These are phyloP conservation scores for Chironomus tentans DNA, from an alignment of 2,888 invertebrate species.

Conservation along the genomic window DNA sequence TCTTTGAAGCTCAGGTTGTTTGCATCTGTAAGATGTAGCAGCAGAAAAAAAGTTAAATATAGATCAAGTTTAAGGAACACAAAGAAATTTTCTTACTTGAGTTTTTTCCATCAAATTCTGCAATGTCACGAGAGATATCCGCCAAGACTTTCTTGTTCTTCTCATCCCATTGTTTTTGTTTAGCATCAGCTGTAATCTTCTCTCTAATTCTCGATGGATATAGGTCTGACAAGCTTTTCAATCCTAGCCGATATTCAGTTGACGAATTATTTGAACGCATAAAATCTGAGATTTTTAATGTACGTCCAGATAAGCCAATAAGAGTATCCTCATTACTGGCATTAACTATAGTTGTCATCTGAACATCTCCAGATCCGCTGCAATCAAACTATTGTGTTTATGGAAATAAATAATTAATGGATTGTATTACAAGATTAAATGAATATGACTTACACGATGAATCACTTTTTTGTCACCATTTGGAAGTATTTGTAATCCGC, in stretches of 20 bases:
- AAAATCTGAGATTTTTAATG: slow-evolving; percentile 52
- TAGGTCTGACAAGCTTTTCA: slow-evolving; percentile 75
- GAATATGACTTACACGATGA: slow-evolving; percentile 49
- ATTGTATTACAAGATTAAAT: background rate
- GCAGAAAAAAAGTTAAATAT: no score
- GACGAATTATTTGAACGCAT: slow-evolving; percentile 54
- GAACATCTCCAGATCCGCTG: slow-evolving; percentile 94
- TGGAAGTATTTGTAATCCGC: slow-evolving; percentile 51
- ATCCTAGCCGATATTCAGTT: slow-evolving; percentile 77
- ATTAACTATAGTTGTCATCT: slow-evolving; percentile 68
- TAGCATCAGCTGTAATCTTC: slow-evolving; percentile 67
- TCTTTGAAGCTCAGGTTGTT: slow-evolving; percentile 50
- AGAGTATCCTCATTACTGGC: slow-evolving; percentile 61
- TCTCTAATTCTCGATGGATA: slow-evolving; percentile 79
- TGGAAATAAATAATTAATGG: background rate
- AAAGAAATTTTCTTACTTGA: slow-evolving; percentile 33
- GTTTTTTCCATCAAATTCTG: slow-evolving; percentile 61
- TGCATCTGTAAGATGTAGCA: background rate
- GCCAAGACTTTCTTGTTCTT: slow-evolving; percentile 70
- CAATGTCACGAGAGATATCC: slow-evolving; percentile 63
- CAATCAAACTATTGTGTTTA: slow-evolving; percentile 60
- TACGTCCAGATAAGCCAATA: slow-evolving; percentile 78
- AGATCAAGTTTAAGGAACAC: background rate
- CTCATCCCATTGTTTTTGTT: slow-evolving; percentile 77
- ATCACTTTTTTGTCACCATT: slow-evolving; percentile 88